phyloP scores from a whole-genome alignment of 1,140 invertebrate genomes.

The Bactericera cockerelli region DNA sequence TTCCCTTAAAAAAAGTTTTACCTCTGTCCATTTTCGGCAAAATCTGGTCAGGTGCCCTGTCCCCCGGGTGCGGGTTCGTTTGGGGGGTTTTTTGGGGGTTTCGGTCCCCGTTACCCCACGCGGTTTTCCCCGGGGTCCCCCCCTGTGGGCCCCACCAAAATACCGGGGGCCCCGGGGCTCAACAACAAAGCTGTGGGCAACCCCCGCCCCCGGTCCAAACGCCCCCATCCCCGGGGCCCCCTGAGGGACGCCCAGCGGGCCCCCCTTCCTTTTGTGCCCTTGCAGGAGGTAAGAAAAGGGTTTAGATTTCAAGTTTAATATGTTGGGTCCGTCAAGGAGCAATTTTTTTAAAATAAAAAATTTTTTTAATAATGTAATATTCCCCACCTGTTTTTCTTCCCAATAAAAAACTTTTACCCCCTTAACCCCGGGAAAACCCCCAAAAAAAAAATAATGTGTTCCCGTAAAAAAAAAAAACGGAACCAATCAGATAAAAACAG shows the following conservation, averaged over 20 bases:
- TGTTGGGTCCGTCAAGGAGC: neutral
- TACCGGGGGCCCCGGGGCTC: slow-evolving; percentile 37
- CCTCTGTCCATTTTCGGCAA: slow-evolving; percentile 21
- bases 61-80: slow-evolving; percentile 36
- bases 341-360: no score
- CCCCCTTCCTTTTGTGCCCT: slow-evolving; percentile 15
- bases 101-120: slow-evolving; percentile 38
- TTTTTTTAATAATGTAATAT: no score
- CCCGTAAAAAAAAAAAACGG: no score
- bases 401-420: neutral
- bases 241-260: slow-evolving; percentile 33
- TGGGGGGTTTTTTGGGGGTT: slow-evolving; percentile 39
- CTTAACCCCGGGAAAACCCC: neutral
- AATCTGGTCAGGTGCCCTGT: slow-evolving; percentile 43
- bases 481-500: no score
- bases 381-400: neutral
- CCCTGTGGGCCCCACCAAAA: slow-evolving; percentile 21
- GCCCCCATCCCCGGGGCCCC: slow-evolving; percentile 39
- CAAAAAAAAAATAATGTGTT: neutral
- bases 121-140: no score
- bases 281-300: slow-evolving; percentile 17
- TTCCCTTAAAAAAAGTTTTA: no score
- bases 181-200: slow-evolving; percentile 39
- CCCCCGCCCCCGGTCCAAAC: slow-evolving; percentile 31
- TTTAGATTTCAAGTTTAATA: neutral